Evolutionary conservation across 1,140 invertebrate species (phyloP), one percentile per base, ranked within the genome.

Genomic region (Drosophila ironensis): DNA sequence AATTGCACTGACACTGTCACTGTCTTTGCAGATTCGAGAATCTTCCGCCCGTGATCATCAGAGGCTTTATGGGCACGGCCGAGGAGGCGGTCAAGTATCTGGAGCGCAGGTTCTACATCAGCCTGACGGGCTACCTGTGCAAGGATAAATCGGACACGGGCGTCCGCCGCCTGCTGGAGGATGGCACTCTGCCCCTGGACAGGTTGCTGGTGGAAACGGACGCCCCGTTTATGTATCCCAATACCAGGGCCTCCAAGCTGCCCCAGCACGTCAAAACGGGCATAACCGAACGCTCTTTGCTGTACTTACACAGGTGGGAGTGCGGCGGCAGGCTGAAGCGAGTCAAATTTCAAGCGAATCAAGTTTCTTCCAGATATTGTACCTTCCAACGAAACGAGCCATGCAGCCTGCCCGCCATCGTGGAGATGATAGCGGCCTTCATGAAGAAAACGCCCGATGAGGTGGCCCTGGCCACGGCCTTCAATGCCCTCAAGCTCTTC

Each of bases 341-440:
- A n/a, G n/a, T n/a, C n/a, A n/a, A n/a, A n/a, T n/a, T n/a, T n/a
- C n/a, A n/a, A n/a, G n/a, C n/a, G n/a, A n/a, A 3, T 20, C 28
- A 7, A 44, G 14, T 40, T 9, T 4, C 1, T 68, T 93, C 92
- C 68, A 92, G 94, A 64, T 98, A 97, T 91, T 98, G 96, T 90
- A 97, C 97, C 50, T 99, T 98, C 91, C 97, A 98, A 92, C 92
- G 97, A 64, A 99, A 99, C 88, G 97, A 99, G 91, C 97, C 97
- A 0, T 98, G 97, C 91, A 96, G 96, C 11, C 91, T 98, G 50
- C 96, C 97, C 9, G 96, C 96, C 22, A 96, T 97, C 44, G 95
- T 98, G 11, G 97, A 99, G 91, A 95, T 98, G 93, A 94, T 98
- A 57, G 96, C 97, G 14, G 96, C 96, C 19, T 97, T 97, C 89